Conservation (phyloP, 2,797 vertebrate genomes). For the Pipistrellus pipistrellus region DNA sequence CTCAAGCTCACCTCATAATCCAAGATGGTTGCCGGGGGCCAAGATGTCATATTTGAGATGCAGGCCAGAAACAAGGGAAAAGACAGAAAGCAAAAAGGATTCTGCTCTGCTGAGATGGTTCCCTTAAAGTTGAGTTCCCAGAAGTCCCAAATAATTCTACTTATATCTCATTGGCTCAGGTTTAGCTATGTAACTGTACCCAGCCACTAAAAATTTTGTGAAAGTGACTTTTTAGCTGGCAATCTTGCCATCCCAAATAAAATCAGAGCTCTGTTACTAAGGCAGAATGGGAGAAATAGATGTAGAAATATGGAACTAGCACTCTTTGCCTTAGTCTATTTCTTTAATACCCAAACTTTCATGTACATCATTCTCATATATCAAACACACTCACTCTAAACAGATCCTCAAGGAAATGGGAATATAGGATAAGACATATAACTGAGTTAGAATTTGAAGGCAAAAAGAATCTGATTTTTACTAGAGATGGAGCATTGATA, state of each 20-base stretch:
- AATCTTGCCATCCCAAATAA: neutral
- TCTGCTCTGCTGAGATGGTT: neutral
- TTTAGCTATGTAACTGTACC: neutral
- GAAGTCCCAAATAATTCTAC: neutral
- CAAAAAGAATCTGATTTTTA: neutral
- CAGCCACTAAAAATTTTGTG: neutral
- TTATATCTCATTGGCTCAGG: neutral
- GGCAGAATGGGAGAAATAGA: too few relatives aligned
- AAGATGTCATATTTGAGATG: neutral
- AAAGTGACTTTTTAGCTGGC: conserved; percentile 7
- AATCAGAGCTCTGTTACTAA: neutral
- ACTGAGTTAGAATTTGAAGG: neutral
- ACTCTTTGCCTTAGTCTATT: neutral
- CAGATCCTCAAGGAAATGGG: neutral
- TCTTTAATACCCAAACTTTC: neutral
- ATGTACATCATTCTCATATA: neutral
- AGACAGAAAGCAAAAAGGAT: neutral
- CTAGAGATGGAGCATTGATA: neutral
- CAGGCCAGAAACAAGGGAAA: neutral
- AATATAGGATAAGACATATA: neutral
- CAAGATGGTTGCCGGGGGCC: neutral
- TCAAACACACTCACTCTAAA: neutral
- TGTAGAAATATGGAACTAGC: too few relatives aligned
- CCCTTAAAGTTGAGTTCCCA: neutral
- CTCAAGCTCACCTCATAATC: conserved; percentile 2